Evolutionary conservation across 2,888 invertebrate species (phyloP).

Genomic region (Ligdia adustata): DNA sequence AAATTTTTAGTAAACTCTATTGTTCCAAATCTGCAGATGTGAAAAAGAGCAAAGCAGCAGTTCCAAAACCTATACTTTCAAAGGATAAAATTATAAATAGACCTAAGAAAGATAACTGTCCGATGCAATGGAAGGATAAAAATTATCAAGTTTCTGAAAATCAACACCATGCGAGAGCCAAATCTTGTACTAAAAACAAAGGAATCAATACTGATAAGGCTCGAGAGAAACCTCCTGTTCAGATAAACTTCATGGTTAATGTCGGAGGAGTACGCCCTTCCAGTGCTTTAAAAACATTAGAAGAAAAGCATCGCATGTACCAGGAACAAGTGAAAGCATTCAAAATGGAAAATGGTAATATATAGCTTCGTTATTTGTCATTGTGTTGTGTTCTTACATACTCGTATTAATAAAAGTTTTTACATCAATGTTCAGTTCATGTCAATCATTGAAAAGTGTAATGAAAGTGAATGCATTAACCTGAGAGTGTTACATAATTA

Average conservation of each 20-base stretch:
- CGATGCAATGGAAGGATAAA: slow-evolving; percentile 26
- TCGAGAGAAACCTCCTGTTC: slow-evolving; percentile 54
- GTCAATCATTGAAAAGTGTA: slow-evolving; percentile 19
- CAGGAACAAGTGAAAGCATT: slow-evolving; percentile 71
- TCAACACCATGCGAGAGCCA: slow-evolving; percentile 35
- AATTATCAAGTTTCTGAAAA: slow-evolving; percentile 26
- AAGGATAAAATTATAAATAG: slow-evolving; percentile 22
- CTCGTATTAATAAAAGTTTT: slow-evolving; percentile 26
- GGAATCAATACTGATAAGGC: slow-evolving; percentile 48
- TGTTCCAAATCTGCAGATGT: slow-evolving; percentile 54
- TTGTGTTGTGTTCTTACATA: slow-evolving; percentile 15
- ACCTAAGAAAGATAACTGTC: slow-evolving; percentile 6
- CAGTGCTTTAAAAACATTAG: slow-evolving; percentile 60
- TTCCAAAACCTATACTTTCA: slow-evolving; percentile 9
- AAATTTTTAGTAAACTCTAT: slow-evolving; percentile 42
- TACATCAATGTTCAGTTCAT: neutral
- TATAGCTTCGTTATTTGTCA: slow-evolving; percentile 23
- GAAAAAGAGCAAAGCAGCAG: slow-evolving; percentile 34
- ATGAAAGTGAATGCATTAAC: slow-evolving; percentile 22
- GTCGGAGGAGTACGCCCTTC: slow-evolving; percentile 63
- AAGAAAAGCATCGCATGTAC: slow-evolving; percentile 73
- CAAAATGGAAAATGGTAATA: slow-evolving; percentile 46
- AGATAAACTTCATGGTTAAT: slow-evolving; percentile 71
- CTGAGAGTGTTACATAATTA: slow-evolving; percentile 1
- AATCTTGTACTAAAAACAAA: slow-evolving; percentile 50